Conservation (phyloP, 1,140 invertebrate genomes). For the Drosophila kepulauana region DNA sequence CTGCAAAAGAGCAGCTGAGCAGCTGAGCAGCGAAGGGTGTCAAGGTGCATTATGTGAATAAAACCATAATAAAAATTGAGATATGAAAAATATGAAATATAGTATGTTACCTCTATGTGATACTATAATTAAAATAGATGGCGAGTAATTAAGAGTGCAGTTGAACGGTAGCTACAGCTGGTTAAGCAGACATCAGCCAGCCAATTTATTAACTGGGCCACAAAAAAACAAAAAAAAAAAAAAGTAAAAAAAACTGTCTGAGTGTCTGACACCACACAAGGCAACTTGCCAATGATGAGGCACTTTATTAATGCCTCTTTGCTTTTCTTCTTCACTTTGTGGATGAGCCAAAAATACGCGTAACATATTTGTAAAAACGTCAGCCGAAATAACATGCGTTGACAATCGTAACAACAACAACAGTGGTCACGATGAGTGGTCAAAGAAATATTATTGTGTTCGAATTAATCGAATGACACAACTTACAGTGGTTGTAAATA, state of each 20-base stretch:
- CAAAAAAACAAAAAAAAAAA: not conserved
- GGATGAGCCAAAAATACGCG: slow-evolving; percentile 45
- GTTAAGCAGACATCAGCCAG: slow-evolving; percentile 21
- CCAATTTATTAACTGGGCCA: slow-evolving; percentile 70
- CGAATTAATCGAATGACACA: slow-evolving; percentile 1
- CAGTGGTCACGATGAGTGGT: not conserved
- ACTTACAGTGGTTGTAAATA: slow-evolving; percentile 4
- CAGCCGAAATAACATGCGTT: slow-evolving; percentile 1
- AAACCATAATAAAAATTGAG: slow-evolving; percentile 8
- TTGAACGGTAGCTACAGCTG: slow-evolving; percentile 46
- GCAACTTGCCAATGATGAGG: slow-evolving; percentile 34
- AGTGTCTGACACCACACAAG: slow-evolving; percentile 33
- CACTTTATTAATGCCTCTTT: slow-evolving; percentile 1
- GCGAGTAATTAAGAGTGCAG: slow-evolving; percentile 43
- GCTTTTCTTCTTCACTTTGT: slow-evolving; percentile 8
- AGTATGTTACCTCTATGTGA: slow-evolving; percentile 22
- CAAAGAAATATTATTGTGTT: slow-evolving; percentile 27
- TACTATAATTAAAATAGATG: slow-evolving; percentile 19
- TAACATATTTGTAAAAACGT: slow-evolving; percentile 34
- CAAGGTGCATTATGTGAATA: slow-evolving; percentile 57
- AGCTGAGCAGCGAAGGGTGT: slow-evolving; percentile 58
- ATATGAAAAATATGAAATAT: slow-evolving; percentile 26
- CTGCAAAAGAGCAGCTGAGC: slow-evolving; percentile 34
- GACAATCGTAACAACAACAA: not conserved
- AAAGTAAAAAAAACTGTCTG: too few relatives aligned